Percentiles rank a stretch among this genome's conserved stretches.
Conservation (phyloP, 2,113 vertebrate species). For the Chrysemys picta region DNA sequence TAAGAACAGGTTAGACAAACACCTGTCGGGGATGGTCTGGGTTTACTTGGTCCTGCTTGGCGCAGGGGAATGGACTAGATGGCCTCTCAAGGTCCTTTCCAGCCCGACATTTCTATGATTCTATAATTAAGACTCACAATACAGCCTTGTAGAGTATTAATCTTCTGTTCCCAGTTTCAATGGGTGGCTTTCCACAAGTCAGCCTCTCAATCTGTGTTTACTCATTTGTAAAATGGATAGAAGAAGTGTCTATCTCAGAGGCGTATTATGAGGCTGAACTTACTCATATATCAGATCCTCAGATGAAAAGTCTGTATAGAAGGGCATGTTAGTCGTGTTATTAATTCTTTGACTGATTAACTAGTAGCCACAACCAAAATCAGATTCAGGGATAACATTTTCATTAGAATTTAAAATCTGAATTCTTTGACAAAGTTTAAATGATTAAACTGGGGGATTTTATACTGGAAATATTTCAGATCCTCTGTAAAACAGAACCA, state of each 20-base stretch:
- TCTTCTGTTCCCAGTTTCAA: rapidly evolving
- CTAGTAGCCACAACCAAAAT: conserved; percentile 6
- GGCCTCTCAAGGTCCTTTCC: background rate
- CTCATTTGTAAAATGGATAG: rapidly evolving
- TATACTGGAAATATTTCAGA: conserved; percentile 55
- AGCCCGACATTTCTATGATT: background rate
- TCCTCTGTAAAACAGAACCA: background rate
- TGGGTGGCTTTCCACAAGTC: rapidly evolving
- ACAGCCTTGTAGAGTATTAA: rapidly evolving
- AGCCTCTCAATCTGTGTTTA: rapidly evolving
- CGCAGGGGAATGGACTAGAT: background rate
- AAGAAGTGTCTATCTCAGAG: rapidly evolving
- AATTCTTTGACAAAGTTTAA: background rate
- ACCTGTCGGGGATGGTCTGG: background rate
- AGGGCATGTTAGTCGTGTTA: background rate
- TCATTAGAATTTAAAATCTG: background rate
- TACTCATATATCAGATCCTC: background rate
- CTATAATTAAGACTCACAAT: rapidly evolving
- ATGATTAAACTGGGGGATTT: background rate
- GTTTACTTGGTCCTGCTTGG: background rate
- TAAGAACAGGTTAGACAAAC: background rate
- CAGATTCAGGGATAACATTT: background rate
- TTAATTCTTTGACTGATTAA: background rate
- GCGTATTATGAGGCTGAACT: rapidly evolving
- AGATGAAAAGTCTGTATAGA: background rate